These are phyloP conservation scores for Eulemur macaco DNA, from an alignment of 2,113 vertebrate species.

Conservation along the genomic window DNA sequence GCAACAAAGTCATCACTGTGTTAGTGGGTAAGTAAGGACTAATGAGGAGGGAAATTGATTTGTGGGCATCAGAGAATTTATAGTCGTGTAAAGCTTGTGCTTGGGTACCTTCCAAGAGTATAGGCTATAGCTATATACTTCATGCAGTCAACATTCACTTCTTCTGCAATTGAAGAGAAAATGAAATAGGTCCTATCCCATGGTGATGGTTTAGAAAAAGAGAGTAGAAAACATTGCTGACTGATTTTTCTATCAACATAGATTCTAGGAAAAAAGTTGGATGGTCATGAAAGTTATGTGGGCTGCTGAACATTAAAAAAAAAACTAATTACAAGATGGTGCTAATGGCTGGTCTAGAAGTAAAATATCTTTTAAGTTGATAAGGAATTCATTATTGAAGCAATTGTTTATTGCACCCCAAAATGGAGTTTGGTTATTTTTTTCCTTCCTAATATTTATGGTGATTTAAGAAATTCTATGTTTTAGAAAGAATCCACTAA, in stretches of 20 bases:
- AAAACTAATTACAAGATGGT: not conserved
- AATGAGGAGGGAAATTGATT: not conserved
- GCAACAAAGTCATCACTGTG: constrained; percentile 98
- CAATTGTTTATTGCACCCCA: constrained; percentile 32
- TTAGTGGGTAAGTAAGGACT: constrained; percentile 91
- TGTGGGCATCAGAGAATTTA: not conserved
- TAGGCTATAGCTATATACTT: not conserved
- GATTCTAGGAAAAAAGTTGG: not conserved
- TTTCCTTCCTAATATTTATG: constrained; percentile 19
- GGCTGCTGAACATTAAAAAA: not conserved
- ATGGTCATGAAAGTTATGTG: not conserved
- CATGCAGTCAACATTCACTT: not conserved
- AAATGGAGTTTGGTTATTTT: not conserved
- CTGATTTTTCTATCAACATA: constrained; percentile 42
- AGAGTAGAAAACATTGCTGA: constrained; percentile 39
- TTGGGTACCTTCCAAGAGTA: not conserved
- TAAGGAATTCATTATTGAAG: constrained; percentile 47
- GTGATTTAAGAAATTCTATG: constrained; percentile 34
- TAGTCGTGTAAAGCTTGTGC: not conserved
- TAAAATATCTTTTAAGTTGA: constrained; percentile 15
- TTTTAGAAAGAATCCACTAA: constrained; percentile 30
- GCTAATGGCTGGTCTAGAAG: not conserved
- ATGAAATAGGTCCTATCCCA: constrained; percentile 16
- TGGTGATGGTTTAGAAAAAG: constrained; percentile 10
- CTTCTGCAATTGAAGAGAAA: constrained; percentile 23